phyloP scores from a whole-genome alignment of 2,888 invertebrate genomes.

The Drosophila borborema region DNA sequence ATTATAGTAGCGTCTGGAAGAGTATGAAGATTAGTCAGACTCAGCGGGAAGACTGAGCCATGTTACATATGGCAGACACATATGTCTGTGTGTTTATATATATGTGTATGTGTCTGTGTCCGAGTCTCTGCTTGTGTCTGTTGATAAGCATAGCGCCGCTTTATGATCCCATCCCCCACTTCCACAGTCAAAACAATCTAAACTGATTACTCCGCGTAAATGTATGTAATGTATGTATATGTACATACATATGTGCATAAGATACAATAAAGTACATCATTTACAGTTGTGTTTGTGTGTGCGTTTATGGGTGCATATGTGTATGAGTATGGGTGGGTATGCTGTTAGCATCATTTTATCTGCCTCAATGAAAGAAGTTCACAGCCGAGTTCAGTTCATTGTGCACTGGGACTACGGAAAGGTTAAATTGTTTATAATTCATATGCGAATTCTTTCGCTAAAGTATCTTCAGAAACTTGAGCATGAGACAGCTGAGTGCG shows the following conservation, averaged over 20 bases:
- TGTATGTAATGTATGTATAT: neutral
- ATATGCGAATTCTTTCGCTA: slow-evolving; percentile 70
- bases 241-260: neutral
- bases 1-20: neutral
- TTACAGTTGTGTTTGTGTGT: slow-evolving; percentile 5
- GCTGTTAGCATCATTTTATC: slow-evolving; percentile 51
- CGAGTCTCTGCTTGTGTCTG: slow-evolving; percentile 1
- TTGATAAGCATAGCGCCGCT: slow-evolving; percentile 64
- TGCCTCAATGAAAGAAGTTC: slow-evolving; percentile 74
- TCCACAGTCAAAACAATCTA: slow-evolving; percentile 71
- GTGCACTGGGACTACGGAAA: slow-evolving; percentile 67
- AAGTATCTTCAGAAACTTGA: slow-evolving; percentile 45
- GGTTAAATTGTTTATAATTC: slow-evolving; percentile 81
- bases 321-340: slow-evolving; percentile 25
- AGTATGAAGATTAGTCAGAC: slow-evolving; percentile 42
- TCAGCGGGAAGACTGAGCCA: slow-evolving; percentile 14
- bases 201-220: slow-evolving; percentile 54
- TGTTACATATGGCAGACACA: slow-evolving; percentile 47
- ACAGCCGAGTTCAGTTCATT: slow-evolving; percentile 76
- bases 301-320: slow-evolving; percentile 2
- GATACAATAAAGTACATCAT: slow-evolving; percentile 11
- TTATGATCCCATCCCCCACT: slow-evolving; percentile 26
- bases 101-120: neutral
- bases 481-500: slow-evolving; percentile 20
- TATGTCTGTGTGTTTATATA: neutral